Percentiles rank a stretch among this genome's conserved stretches.
phyloP scores from a whole-genome alignment of 2,797 vertebrate genomes.

The Platyrinchus mystaceus region DNA sequence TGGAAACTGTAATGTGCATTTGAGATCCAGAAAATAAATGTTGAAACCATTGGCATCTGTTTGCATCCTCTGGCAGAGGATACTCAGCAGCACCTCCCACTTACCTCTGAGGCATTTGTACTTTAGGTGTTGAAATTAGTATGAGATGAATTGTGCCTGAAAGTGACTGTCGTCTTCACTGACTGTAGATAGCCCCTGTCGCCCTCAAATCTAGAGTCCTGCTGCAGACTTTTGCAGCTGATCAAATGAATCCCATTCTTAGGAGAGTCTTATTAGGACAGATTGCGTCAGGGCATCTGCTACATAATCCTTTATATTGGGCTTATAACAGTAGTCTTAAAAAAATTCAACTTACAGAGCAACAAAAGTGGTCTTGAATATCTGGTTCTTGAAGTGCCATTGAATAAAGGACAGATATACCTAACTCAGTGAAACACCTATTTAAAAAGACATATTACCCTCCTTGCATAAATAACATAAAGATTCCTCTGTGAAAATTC shows the following conservation, averaged over 20 bases:
- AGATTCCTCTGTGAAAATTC: not conserved
- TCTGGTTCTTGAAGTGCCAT: not conserved
- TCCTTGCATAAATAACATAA: not conserved
- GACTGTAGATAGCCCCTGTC: not conserved
- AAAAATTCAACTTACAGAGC: not conserved
- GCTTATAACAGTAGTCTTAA: not conserved
- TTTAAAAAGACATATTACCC: not conserved
- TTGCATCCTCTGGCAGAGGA: not conserved
- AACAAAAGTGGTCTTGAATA: not conserved
- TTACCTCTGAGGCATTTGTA: not conserved
- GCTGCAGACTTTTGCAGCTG: not conserved
- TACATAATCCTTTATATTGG: not conserved
- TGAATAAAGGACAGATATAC: not conserved
- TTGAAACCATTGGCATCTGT: not conserved
- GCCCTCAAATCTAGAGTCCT: not conserved
- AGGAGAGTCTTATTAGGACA: not conserved
- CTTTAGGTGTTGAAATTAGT: not conserved
- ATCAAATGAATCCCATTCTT: not conserved
- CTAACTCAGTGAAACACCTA: not conserved
- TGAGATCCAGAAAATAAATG: not conserved
- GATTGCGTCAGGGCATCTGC: not conserved
- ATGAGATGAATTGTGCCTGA: not conserved
- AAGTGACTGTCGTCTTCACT: not conserved
- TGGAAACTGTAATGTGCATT: not conserved
- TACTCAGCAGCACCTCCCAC: not conserved